These are phyloP conservation scores for Pluvialis apricaria DNA, from an alignment of 2,113 vertebrate genomes.

Conservation along the genomic window DNA sequence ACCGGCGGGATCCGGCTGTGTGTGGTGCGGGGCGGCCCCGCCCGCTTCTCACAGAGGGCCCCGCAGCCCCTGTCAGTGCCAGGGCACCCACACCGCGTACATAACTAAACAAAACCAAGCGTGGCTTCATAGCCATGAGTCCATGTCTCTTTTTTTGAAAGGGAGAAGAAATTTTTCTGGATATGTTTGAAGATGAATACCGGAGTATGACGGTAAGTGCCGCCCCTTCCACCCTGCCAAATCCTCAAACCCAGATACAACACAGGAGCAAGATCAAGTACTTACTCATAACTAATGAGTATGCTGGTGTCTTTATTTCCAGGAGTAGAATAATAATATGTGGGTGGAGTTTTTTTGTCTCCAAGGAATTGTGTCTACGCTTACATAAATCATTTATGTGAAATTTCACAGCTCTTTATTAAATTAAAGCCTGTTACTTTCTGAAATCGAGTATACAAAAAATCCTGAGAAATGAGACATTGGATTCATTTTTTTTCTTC, in stretches of 20 bases:
- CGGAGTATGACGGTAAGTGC: slow-evolving; percentile 92
- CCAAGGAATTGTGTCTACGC: background rate
- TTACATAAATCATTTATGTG: rapidly evolving
- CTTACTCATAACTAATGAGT: background rate
- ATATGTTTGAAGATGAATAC: slow-evolving; percentile 99
- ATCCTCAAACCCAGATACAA: background rate
- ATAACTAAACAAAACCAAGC: background rate
- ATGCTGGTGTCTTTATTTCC: background rate
- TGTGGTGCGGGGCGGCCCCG: rapidly evolving
- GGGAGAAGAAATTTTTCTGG: slow-evolving; percentile 98
- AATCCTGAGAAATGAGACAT: background rate
- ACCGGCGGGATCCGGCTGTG: no score
- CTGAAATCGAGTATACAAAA: background rate
- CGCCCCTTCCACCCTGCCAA: background rate
- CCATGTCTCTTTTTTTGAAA: slow-evolving; percentile 43
- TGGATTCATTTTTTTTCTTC: background rate
- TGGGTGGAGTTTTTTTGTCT: background rate
- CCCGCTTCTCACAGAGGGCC: background rate
- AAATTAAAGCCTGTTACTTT: background rate
- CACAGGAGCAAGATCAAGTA: background rate
- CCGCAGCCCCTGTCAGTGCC: background rate
- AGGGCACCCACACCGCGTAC: background rate
- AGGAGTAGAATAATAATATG: background rate
- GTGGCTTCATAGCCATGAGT: background rate
- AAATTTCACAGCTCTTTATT: background rate